Evolutionary conservation across 2,113 vertebrate genomes (phyloP).

Genomic region (Misgurnus anguillicaudatus): DNA sequence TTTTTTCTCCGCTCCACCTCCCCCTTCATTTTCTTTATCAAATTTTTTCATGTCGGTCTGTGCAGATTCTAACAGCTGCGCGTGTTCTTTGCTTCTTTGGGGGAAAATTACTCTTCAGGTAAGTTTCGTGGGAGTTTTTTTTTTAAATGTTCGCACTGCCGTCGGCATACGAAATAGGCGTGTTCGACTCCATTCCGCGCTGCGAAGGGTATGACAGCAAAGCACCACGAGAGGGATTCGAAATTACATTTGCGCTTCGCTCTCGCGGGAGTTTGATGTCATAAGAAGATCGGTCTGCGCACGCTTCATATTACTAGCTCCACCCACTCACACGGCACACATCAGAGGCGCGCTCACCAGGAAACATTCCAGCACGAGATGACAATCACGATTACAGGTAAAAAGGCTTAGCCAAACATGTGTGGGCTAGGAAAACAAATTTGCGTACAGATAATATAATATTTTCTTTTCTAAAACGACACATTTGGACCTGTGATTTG

Average conservation of each 20-base stretch:
- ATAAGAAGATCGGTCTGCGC: too few species aligned
- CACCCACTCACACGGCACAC: not conserved
- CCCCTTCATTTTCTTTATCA: slow-evolving; percentile 42
- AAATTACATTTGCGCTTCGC: too few species aligned
- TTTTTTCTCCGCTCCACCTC: slow-evolving; percentile 44
- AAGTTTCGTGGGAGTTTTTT: not conserved
- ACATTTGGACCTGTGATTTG: not conserved
- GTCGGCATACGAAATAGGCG: too few species aligned
- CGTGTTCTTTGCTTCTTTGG: not conserved
- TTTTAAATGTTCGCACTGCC: not conserved
- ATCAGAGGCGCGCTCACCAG: not conserved
- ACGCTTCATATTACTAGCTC: too few species aligned
- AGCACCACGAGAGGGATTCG: too few species aligned
- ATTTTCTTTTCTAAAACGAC: not conserved
- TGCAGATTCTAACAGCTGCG: slow-evolving; percentile 30
- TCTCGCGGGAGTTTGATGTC: too few species aligned
- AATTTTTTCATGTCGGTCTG: slow-evolving; percentile 40
- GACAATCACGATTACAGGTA: not conserved
- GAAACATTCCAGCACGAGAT: slow-evolving; percentile 9
- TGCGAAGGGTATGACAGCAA: too few species aligned
- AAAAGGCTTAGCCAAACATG: not conserved
- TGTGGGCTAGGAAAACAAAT: not conserved
- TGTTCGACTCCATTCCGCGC: too few species aligned
- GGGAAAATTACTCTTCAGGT: not conserved
- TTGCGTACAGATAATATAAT: not conserved